These are phyloP conservation scores for Diprion similis DNA, from an alignment of 1,140 invertebrate genomes.

Conservation along the genomic window DNA sequence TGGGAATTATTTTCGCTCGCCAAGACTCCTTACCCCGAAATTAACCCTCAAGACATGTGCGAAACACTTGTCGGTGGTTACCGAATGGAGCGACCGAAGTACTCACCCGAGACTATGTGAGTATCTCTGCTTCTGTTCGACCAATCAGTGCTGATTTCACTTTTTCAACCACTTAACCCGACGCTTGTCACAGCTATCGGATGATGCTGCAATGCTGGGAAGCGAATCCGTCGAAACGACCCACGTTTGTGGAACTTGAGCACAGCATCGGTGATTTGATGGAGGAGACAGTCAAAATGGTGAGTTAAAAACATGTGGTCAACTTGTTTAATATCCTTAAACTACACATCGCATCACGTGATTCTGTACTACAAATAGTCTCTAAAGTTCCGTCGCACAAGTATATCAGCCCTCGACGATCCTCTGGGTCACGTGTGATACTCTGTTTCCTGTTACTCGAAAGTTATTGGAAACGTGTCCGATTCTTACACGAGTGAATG, in stretches of 20 bases:
- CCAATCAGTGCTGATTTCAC: neutral
- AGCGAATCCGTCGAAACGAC: constrained; percentile 76
- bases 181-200: constrained; percentile 68
- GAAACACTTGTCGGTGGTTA: constrained; percentile 83
- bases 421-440: no score
- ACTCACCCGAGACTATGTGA: constrained; percentile 78
- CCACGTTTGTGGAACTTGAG: constrained; percentile 79
- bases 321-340: no score
- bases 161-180: neutral
- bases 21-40: constrained; percentile 86
- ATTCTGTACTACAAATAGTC: no score
- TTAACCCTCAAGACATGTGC: constrained; percentile 76
- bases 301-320: constrained; percentile 53
- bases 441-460: no score
- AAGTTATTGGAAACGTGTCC: no score
- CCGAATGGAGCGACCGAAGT: constrained; percentile 84
- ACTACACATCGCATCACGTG: no score
- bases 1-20: constrained; percentile 97
- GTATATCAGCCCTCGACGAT: no score
- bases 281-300: constrained; percentile 81
- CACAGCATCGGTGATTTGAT: constrained; percentile 79
- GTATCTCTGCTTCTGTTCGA: constrained; percentile 31
- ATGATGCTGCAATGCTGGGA: constrained; percentile 90
- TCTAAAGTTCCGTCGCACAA: no score
- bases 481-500: neutral